Evolutionary conservation across 2,113 vertebrate species (phyloP), one percentile per base, ranked within the genome.

Genomic region (Pelodiscus sinensis): DNA sequence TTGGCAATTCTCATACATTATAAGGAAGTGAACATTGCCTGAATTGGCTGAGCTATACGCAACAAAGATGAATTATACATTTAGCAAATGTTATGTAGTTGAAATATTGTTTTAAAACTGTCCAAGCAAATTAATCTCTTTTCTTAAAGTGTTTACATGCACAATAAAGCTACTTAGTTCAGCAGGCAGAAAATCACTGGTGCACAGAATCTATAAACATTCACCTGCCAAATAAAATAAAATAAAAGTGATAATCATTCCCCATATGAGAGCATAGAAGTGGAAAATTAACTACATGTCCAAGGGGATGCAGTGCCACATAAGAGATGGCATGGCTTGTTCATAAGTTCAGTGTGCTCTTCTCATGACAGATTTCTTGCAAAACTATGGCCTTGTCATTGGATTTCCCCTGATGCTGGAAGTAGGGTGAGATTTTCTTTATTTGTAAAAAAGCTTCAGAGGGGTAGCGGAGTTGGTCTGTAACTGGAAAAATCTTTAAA

Each of bases 111-210:
- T 92, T 65, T 82, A 58, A 60, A 82, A 50, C 16, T 58, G 14
- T 35, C 56, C 56, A 60, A 50, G 38, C 27, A 62, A 90, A 90
- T 92, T 93, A 71, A 87, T 95, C 57, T 58, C 24, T 77, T 29
- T 91, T 57, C 62, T 50, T 86, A 71, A 88, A 83, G 14, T 54
- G n/a, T 12, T 91, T 54, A 86, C 38, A 44, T 0, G 11, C 29
- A 54, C 54, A 86, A 82, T 52, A 84, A 86, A 55, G 82, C 29
- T 82, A 92, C 84, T 2, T 1, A 92, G 4, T 18, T 81, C 5
- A 56, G 55, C 2, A 6, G 84, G 19, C 79, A 88, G 54, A 79
- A 92, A 88, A 80, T 16, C 5, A n/a, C 65, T 55, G 57, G 62
- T 77, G 57, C 65, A 38, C 9, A 71, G 44, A 77, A 65, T 85